A percentile compares a stretch with the other conserved stretches of the same genome.
Conservation (phyloP, 2,797 vertebrate genomes). For the Limosa lapponica region DNA sequence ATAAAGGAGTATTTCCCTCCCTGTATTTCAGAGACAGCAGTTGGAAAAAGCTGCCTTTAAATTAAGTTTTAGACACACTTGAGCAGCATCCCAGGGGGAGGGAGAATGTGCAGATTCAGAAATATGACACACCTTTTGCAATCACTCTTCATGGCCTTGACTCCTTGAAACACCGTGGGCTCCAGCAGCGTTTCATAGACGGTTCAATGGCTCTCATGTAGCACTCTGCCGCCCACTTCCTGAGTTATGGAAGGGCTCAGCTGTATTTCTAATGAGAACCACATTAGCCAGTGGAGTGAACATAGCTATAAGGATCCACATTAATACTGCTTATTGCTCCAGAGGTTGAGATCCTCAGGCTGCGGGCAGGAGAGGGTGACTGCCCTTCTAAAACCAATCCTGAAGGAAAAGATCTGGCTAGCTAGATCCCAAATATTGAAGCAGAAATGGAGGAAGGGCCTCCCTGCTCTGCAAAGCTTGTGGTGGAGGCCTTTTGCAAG, state of each 20-base stretch:
- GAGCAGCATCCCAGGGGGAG: not conserved
- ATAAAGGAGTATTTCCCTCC: not conserved
- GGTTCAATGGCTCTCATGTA: not conserved
- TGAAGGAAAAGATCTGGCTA: not conserved
- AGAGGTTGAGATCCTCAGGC: not conserved
- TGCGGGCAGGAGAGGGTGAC: not conserved
- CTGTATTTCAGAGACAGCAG: not conserved
- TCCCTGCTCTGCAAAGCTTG: not conserved
- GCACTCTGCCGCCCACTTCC: fast-evolving
- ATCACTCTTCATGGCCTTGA: not conserved
- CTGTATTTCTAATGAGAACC: not conserved
- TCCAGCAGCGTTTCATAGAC: not conserved
- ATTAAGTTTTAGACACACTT: not conserved
- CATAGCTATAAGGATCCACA: not conserved
- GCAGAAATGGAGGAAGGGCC: not conserved
- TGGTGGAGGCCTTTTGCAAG: not conserved
- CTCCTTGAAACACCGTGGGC: not conserved
- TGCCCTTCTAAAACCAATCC: not conserved
- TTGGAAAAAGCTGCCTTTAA: not conserved
- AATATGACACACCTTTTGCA: not conserved
- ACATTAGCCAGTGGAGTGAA: not conserved
- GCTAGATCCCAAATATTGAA: not conserved
- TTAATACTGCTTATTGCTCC: not conserved
- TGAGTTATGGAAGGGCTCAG: not conserved
- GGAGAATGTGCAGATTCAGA: not conserved